Conservation (phyloP, 2,888 invertebrate species). For the Cylindroiulus punctatus region DNA sequence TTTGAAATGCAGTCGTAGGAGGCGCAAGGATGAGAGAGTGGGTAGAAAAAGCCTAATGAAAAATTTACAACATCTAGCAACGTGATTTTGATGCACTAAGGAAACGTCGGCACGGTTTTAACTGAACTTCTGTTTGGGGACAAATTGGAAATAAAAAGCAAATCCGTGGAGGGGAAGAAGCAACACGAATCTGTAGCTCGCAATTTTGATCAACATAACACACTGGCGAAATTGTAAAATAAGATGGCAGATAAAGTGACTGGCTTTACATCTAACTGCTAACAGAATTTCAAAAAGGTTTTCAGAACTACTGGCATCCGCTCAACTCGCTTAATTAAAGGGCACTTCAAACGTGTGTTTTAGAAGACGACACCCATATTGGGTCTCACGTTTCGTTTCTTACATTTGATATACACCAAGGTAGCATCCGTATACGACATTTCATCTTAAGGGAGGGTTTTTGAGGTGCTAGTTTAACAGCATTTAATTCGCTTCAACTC, state of each 20-base stretch:
- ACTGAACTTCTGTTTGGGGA: constrained; percentile 45
- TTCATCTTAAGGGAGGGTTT: neutral
- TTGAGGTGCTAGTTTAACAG: neutral
- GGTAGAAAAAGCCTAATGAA: neutral
- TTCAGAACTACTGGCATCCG: neutral
- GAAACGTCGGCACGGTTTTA: constrained; percentile 38
- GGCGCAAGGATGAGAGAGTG: neutral
- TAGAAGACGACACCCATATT: neutral
- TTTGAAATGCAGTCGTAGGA: constrained; percentile 12
- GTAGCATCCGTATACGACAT: no score
- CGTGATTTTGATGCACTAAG: constrained; percentile 37
- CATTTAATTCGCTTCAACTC: no score
- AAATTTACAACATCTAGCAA: constrained; percentile 28
- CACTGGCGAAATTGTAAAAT: constrained; percentile 14
- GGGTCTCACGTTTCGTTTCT: neutral
- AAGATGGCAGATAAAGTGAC: constrained; percentile 45
- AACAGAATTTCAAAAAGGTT: constrained; percentile 33
- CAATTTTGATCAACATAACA: constrained; percentile 25
- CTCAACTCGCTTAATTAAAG: constrained; percentile 4
- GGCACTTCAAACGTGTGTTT: neutral
- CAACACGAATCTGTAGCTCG: constrained; percentile 30
- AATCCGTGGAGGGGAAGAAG: constrained; percentile 30
- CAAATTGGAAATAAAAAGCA: constrained; percentile 45
- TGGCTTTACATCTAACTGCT: constrained; percentile 31
- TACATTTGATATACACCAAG: neutral